Evolutionary conservation across 1,140 invertebrate species (phyloP).

Genomic region (Coenobita brevimanus): DNA sequence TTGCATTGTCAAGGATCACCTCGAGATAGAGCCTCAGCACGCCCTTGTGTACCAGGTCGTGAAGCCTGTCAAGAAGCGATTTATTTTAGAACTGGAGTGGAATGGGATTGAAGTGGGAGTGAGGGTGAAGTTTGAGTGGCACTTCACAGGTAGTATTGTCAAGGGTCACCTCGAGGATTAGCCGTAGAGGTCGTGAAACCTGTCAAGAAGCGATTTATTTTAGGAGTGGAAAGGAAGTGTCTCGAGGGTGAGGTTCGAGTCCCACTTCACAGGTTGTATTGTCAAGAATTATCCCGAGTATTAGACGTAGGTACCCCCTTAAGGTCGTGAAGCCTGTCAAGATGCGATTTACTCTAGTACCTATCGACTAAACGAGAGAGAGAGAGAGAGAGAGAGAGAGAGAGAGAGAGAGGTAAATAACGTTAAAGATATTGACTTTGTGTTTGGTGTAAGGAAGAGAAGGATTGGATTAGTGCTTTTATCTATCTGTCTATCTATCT

Average conservation of each 20-base stretch:
- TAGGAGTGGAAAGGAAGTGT: constrained; percentile 33
- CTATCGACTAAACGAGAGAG: too few relatives aligned
- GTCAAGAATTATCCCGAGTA: constrained; percentile 84
- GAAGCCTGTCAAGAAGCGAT: too few relatives aligned
- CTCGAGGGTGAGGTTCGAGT: constrained; percentile 72
- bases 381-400: too few relatives aligned
- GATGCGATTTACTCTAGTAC: too few relatives aligned
- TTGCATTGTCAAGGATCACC: constrained; percentile 83
- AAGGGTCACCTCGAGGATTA: constrained; percentile 84
- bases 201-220: too few relatives aligned
- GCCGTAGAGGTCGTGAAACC: constrained; percentile 79
- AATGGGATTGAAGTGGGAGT: too few relatives aligned
- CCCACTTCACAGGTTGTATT: constrained; percentile 83
- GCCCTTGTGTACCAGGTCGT: constrained; percentile 78
- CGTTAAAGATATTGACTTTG: too few relatives aligned
- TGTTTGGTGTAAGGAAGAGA: too few relatives aligned
- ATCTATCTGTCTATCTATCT: too few relatives aligned
- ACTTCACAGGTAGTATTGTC: constrained; percentile 85
- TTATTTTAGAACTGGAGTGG: constrained; percentile 36
- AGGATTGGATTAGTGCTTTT: too few relatives aligned
- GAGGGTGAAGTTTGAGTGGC: constrained; percentile 73
- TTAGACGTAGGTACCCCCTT: constrained; percentile 80
- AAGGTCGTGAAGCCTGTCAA: constrained; percentile 78
- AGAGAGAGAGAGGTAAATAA: too few relatives aligned
- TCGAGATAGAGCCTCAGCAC: constrained; percentile 82